phyloP scores from a whole-genome alignment of 2,113 vertebrate species.

The Otocyon megalotis region DNA sequence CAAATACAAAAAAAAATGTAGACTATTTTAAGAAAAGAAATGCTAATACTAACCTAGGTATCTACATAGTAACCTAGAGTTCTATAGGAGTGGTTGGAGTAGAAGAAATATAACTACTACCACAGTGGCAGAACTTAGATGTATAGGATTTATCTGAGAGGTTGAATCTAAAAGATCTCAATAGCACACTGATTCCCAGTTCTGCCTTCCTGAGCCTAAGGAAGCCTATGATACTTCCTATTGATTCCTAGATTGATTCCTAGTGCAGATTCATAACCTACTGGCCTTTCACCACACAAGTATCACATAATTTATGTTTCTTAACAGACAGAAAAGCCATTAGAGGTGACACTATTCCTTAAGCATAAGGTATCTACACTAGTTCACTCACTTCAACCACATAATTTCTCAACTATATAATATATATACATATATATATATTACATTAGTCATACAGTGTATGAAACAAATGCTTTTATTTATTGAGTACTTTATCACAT shows the following conservation, averaged over 20 bases:
- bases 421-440: not conserved
- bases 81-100: not conserved
- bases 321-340: not conserved
- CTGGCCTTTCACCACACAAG: not conserved
- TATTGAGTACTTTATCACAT: not conserved
- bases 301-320: not conserved
- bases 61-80: not conserved
- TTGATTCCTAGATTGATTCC: not conserved
- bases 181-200: not conserved
- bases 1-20: not conserved
- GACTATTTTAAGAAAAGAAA: constrained; percentile 28
- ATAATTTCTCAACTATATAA: constrained; percentile 1
- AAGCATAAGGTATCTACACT: not conserved
- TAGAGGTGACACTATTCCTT: not conserved
- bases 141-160: not conserved
- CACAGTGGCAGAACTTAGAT: not conserved
- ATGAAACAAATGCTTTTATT: constrained; percentile 39
- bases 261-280: not conserved
- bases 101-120: not conserved
- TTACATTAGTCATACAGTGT: not conserved
- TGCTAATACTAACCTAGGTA: not conserved
- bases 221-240: not conserved
- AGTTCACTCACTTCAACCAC: not conserved
- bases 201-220: not conserved
- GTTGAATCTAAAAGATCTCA: not conserved